Evolutionary conservation across 1,140 invertebrate genomes (phyloP).

Genomic region (Pararge aegeria): DNA sequence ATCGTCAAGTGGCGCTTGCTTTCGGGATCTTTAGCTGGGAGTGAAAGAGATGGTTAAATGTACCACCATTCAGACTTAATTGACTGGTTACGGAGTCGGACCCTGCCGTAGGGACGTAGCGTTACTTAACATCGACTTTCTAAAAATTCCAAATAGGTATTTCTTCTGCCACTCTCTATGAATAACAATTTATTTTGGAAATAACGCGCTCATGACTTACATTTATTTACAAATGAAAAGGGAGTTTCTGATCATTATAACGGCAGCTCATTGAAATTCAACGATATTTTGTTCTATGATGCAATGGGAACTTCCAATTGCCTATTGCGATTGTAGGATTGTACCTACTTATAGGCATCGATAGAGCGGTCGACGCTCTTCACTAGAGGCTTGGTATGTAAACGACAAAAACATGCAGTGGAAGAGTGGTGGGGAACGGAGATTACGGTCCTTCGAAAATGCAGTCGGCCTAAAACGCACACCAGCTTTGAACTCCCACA

Average conservation of each 20-base stretch:
- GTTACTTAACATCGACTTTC: constrained; percentile 72
- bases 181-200: constrained; percentile 56
- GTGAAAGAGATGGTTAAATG: constrained; percentile 64
- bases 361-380: constrained; percentile 44
- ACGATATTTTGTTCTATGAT: constrained; percentile 24
- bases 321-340: constrained; percentile 16
- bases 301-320: constrained; percentile 31
- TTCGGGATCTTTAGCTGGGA: constrained; percentile 54
- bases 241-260: constrained; percentile 29
- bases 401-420: constrained; percentile 70
- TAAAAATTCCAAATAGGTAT: constrained; percentile 65
- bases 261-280: constrained; percentile 31
- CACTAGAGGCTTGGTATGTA: constrained; percentile 65
- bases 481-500: constrained; percentile 58
- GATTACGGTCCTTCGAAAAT: constrained; percentile 72
- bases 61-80: constrained; percentile 75
- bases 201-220: constrained; percentile 33
- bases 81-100: constrained; percentile 75
- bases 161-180: constrained; percentile 55
- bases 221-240: constrained; percentile 23
- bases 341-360: constrained; percentile 40
- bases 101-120: constrained; percentile 72
- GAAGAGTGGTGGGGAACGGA: constrained; percentile 54
- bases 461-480: constrained; percentile 66
- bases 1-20: constrained; percentile 73